phyloP scores from a whole-genome alignment of 2,797 vertebrate genomes.

The Pygocentrus nattereri region DNA sequence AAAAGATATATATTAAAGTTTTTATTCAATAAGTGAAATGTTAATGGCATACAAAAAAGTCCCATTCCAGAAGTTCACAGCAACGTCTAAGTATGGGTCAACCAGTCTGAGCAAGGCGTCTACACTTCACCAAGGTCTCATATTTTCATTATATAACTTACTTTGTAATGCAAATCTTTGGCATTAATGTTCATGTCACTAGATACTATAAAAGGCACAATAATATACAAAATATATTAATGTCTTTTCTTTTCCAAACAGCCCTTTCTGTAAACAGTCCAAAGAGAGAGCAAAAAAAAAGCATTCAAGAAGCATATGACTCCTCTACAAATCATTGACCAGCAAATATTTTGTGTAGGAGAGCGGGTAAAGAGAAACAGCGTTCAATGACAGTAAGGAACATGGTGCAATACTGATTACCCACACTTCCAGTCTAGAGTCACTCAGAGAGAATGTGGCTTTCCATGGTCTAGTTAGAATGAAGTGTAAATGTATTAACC shows the following conservation, averaged over 20 bases:
- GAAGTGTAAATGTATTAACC: conserved; percentile 67
- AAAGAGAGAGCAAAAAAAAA: conserved; percentile 71
- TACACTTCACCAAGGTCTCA: conserved; percentile 83
- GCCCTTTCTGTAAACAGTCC: conserved; percentile 92
- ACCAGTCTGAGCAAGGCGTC: conserved; percentile 73
- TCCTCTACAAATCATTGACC: conserved; percentile 84
- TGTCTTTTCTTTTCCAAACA: conserved; percentile 82
- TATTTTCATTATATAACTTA: conserved; percentile 90
- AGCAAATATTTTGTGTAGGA: conserved; percentile 82
- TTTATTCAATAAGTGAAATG: conserved; percentile 83
- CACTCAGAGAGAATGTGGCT: conserved; percentile 46
- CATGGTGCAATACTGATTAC: conserved; percentile 63
- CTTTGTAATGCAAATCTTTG: conserved; percentile 91
- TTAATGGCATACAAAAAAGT: conserved; percentile 78
- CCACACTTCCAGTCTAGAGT: conserved; percentile 71
- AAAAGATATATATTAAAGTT: conserved; percentile 82
- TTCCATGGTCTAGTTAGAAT: conserved; percentile 26
- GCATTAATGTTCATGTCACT: conserved; percentile 78
- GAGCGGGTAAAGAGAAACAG: conserved; percentile 63
- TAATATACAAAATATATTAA: conserved; percentile 97
- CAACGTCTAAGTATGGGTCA: conserved; percentile 75
- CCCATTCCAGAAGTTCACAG: conserved; percentile 82
- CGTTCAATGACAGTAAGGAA: conserved; percentile 50
- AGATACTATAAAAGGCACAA: conserved; percentile 77
- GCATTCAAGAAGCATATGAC: conserved; percentile 49